These are phyloP conservation scores for Gavialis gangeticus DNA, from an alignment of 2,113 vertebrate genomes.

Conservation along the genomic window DNA sequence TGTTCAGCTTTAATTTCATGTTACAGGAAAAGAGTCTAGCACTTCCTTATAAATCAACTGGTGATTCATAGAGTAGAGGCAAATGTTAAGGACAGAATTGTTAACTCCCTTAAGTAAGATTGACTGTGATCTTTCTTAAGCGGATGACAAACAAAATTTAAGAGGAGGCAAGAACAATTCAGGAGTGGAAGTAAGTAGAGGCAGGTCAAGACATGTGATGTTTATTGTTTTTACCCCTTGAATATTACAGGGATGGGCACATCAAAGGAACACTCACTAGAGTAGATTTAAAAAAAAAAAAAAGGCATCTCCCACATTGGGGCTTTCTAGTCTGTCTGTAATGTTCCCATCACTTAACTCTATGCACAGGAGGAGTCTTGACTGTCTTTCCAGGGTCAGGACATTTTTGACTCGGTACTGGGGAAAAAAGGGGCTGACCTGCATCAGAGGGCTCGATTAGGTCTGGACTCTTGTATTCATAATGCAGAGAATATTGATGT, in stretches of 20 bases:
- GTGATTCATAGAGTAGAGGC: fast-evolving
- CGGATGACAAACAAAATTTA: not conserved
- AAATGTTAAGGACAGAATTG: not conserved
- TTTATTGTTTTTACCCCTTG: not conserved
- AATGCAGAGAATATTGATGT: not conserved
- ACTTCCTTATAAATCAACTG: not conserved
- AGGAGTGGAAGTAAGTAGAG: not conserved
- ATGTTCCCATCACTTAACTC: not conserved
- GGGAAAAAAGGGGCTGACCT: not conserved
- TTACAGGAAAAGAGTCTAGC: not conserved
- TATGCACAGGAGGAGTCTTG: not conserved
- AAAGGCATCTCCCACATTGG: not conserved
- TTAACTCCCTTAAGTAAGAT: not conserved
- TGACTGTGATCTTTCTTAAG: not conserved
- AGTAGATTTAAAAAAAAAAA: not conserved
- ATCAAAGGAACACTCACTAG: not conserved
- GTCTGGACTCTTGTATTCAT: not conserved
- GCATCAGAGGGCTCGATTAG: not conserved
- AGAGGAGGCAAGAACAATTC: not conserved
- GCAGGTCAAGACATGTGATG: not conserved
- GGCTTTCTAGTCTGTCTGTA: not conserved
- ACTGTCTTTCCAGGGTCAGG: not conserved
- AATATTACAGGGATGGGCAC: not conserved
- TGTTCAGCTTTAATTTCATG: not conserved
- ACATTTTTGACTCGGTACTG: not conserved